Conservation (phyloP, 1,140 invertebrate genomes). For the Hyles euphorbiae region DNA sequence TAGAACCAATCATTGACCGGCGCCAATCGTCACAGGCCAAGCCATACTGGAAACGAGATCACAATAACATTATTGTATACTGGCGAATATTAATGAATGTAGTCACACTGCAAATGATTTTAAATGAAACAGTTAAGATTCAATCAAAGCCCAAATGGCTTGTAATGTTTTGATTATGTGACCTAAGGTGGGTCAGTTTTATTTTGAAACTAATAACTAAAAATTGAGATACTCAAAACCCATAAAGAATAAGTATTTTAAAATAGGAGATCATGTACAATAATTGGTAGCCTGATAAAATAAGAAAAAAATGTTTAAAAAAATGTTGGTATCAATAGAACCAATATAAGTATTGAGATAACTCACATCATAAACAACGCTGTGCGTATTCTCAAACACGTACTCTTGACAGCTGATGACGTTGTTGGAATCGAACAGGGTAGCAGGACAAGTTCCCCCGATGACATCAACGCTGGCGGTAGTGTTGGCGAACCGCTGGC, state of each 20-base stretch:
- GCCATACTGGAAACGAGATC: constrained; percentile 29
- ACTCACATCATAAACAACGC: constrained; percentile 54
- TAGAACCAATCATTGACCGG: constrained; percentile 35
- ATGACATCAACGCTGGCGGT: not conserved
- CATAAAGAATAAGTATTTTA: not conserved
- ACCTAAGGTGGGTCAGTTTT: too few species aligned
- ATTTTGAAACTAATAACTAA: not conserved
- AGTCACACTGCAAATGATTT: too few species aligned
- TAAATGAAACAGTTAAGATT: too few species aligned
- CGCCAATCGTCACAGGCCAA: constrained; percentile 50
- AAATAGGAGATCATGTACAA: not conserved
- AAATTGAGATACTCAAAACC: not conserved
- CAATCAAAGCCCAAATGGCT: too few species aligned
- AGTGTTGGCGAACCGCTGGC: constrained; percentile 14
- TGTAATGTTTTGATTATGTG: too few species aligned
- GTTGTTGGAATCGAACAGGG: constrained; percentile 38
- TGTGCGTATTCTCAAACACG: constrained; percentile 29
- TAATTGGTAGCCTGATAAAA: not conserved
- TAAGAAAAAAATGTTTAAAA: too few species aligned
- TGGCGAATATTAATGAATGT: too few species aligned
- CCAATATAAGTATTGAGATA: not conserved
- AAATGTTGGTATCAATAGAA: too few species aligned
- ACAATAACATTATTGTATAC: not conserved
- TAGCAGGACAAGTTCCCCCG: constrained; percentile 24
- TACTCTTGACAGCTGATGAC: constrained; percentile 23